Base-by-base conservation (phyloP, 1,140 invertebrate genomes). In the Stegodyphus dumicola region DNA sequence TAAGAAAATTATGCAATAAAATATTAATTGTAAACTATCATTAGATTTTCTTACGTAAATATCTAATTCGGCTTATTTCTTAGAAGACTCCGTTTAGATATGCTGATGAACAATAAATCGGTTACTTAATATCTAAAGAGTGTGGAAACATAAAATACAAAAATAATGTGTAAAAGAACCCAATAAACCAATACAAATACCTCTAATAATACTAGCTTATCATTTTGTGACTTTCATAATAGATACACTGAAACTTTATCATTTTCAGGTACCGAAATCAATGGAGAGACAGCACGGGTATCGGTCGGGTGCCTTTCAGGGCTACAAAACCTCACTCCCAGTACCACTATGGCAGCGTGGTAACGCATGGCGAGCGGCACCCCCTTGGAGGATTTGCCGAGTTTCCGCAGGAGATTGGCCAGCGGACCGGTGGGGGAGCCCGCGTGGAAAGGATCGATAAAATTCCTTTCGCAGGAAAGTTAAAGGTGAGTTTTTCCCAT, bases 371-470 rank as follows among this genome's bases (percentile, higher is more conserved):
- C 48, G 81, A 77, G 81, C 65, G 81, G 17, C 81, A 77, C 53
- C 81, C 75, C 5, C 13, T 77, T 17, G 81, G 73, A n/a, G 84
- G 84, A 64, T 86, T 78, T 56, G 75, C 76, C 6, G 75, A 86
- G 52, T 86, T 77, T 54, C 84, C 84, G n/a, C 75, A 77, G 66
- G 84, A 86, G 66, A 64, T 86, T 15, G 69, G 69, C 7, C 84
- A 86, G 49, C 49, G 84, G 69, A 60, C 15, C 17, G 52, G 56
- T 9, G 70, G 56, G 10, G 67, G 52, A n/a, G 75, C 54, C 3
- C 13, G 84, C 15, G 84, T 86, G 10, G 84, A 86, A 17, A 70
- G 84, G 52, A 77, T 86, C 76, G 84, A 86, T 66, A 86, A 86
- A 56, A 86, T 86, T 60, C 48, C 73, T 48, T 67, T 77, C 10